These are phyloP conservation scores for Melopsittacus undulatus DNA, from an alignment of 2,797 vertebrate species.

Conservation along the genomic window DNA sequence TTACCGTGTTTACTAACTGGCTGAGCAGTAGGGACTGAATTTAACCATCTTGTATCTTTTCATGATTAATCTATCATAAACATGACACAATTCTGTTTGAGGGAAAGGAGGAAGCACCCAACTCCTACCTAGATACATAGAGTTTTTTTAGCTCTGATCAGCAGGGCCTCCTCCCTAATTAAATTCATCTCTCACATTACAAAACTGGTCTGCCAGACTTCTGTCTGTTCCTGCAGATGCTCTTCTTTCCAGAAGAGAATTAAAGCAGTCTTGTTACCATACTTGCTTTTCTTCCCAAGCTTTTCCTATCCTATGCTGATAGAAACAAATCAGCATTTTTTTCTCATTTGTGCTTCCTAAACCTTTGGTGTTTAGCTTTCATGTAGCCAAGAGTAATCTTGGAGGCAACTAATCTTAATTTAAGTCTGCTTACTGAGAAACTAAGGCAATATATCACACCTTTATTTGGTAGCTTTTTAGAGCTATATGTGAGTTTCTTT, in stretches of 20 bases:
- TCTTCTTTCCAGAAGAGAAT: not conserved
- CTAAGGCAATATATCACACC: not conserved
- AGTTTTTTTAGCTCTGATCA: not conserved
- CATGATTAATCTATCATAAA: not conserved
- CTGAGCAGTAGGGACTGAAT: not conserved
- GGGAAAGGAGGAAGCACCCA: not conserved
- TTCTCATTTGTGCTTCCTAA: constrained; percentile 15
- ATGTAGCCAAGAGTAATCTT: constrained; percentile 34
- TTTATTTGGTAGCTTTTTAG: constrained; percentile 32
- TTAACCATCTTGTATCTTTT: not conserved
- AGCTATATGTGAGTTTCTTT: constrained; percentile 29
- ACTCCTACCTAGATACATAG: not conserved
- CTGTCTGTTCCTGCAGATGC: constrained; percentile 19
- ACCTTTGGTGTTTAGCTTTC: constrained; percentile 14
- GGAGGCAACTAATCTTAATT: constrained; percentile 38
- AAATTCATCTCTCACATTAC: not conserved
- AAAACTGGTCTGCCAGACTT: constrained; percentile 9
- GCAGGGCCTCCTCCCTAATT: not conserved
- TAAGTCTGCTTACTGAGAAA: not conserved
- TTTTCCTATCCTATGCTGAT: not conserved
- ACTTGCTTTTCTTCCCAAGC: not conserved
- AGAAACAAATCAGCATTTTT: constrained; percentile 29
- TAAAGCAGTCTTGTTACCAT: constrained; percentile 1
- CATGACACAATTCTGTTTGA: not conserved
- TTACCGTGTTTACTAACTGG: not conserved